Conservation (phyloP, 2,888 invertebrate species). For the Lasioglossum morio region DNA sequence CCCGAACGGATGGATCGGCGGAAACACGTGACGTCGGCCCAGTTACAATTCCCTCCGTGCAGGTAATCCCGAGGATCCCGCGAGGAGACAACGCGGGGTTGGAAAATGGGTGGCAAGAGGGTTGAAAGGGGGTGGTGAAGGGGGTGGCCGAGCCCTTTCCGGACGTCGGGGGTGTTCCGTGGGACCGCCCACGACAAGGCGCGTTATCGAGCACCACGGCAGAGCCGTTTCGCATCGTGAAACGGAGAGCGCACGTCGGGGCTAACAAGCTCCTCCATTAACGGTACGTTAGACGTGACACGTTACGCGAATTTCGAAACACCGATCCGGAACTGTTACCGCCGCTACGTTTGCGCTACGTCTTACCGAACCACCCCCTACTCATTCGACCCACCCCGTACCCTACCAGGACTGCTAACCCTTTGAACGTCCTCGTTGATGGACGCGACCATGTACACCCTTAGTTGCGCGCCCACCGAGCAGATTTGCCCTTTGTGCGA, state of each 20-base stretch:
- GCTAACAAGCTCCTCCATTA: constrained; percentile 81
- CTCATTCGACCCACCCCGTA: not conserved
- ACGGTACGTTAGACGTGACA: constrained; percentile 82
- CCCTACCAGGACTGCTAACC: constrained; percentile 34
- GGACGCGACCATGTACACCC: constrained; percentile 43
- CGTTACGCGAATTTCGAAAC: constrained; percentile 79
- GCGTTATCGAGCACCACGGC: constrained; percentile 65
- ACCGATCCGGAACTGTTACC: constrained; percentile 63
- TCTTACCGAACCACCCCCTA: constrained; percentile 66
- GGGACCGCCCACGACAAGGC: constrained; percentile 72
- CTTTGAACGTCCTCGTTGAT: constrained; percentile 57
- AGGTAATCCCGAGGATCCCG: constrained; percentile 62
- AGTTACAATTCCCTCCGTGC: constrained; percentile 57
- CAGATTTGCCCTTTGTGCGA: constrained; percentile 45
- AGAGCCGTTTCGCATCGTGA: constrained; percentile 64
- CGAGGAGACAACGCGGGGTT: constrained; percentile 60
- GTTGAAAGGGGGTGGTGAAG: not conserved
- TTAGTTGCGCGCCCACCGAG: not conserved
- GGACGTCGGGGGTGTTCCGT: constrained; percentile 47
- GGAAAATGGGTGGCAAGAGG: not conserved
- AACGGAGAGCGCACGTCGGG: constrained; percentile 65
- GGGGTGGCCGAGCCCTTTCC: constrained; percentile 48
- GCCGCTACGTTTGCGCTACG: constrained; percentile 72
- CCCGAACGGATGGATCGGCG: constrained; percentile 42
- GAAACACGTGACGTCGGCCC: constrained; percentile 59